Conservation (phyloP, 2,888 invertebrate genomes). For the Cryptophagus acutangulus region DNA sequence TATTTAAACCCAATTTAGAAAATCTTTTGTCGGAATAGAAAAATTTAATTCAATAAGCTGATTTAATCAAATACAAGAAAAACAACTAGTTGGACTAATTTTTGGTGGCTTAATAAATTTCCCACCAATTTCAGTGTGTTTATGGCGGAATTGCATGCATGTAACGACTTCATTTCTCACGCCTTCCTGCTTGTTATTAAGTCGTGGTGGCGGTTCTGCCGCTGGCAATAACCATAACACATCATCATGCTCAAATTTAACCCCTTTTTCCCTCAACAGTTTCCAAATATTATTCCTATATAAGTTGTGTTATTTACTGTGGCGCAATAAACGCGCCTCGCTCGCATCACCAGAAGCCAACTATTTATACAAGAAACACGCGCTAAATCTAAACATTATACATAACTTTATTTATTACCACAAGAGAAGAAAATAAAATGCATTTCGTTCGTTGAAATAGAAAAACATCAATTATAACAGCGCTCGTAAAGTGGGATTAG, state of each 20-base stretch:
- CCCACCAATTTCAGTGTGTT: no score
- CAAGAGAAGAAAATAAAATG: no score
- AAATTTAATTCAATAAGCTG: no score
- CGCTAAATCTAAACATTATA: slow-evolving; percentile 38
- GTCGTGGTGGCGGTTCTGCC: slow-evolving; percentile 24
- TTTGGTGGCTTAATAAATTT: no score
- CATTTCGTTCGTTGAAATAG: no score
- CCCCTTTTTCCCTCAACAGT: slow-evolving; percentile 12
- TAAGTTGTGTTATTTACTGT: slow-evolving; percentile 35
- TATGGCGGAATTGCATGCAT: slow-evolving; percentile 32
- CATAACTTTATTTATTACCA: no score
- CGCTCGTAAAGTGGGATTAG: no score
- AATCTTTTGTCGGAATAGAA: no score
- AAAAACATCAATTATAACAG: no score
- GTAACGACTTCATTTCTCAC: slow-evolving; percentile 38
- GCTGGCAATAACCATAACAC: slow-evolving; percentile 6
- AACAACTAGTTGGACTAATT: no score
- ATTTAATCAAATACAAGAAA: no score
- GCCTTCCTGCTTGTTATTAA: slow-evolving; percentile 36
- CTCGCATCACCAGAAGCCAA: slow-evolving; percentile 38
- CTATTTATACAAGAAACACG: slow-evolving; percentile 41
- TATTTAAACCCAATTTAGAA: no score
- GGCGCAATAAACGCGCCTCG: slow-evolving; percentile 41
- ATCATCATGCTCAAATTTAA: slow-evolving; percentile 3
- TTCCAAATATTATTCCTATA: slow-evolving; percentile 19